These are phyloP conservation scores for Cavia aperea DNA, from an alignment of 2,113 vertebrate genomes.

Conservation along the genomic window DNA sequence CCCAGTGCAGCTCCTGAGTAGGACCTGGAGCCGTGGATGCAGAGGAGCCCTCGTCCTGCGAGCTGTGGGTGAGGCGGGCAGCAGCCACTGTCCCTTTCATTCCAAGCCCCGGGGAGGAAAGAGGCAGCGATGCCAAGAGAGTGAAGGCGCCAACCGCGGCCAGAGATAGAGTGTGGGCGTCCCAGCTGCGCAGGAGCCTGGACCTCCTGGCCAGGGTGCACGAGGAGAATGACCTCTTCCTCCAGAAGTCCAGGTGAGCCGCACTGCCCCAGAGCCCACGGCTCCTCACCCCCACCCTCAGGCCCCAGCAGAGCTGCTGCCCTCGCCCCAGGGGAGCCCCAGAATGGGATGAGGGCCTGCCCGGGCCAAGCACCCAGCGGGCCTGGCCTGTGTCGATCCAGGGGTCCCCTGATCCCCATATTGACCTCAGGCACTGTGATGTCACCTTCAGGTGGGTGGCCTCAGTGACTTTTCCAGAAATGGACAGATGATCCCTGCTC, in stretches of 20 bases:
- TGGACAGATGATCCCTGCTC: accelerated
- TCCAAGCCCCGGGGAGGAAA: conserved; percentile 50
- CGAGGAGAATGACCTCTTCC: conserved; percentile 74
- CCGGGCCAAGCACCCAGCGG: not conserved
- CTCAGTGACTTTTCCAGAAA: not conserved
- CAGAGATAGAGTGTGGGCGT: conserved; percentile 64
- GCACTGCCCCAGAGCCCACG: not conserved
- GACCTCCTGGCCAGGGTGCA: conserved; percentile 72
- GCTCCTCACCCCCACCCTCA: not conserved
- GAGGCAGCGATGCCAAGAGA: not conserved
- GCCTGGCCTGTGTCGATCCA: not conserved
- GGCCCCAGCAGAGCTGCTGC: not conserved
- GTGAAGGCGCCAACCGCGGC: not conserved
- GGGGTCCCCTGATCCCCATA: not conserved
- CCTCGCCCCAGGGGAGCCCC: not conserved
- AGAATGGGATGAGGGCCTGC: not conserved
- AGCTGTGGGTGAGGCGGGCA: accelerated
- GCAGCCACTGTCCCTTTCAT: not conserved
- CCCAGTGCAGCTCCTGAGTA: not conserved
- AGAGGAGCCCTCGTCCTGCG: accelerated
- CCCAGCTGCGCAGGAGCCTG: conserved; percentile 73
- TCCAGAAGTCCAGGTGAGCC: conserved; percentile 80
- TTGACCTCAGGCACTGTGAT: accelerated
- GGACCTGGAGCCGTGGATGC: not conserved
- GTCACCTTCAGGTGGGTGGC: not conserved